Evolutionary conservation across 2,888 invertebrate species (phyloP).

Genomic region (Meliscaeva auricollis): DNA sequence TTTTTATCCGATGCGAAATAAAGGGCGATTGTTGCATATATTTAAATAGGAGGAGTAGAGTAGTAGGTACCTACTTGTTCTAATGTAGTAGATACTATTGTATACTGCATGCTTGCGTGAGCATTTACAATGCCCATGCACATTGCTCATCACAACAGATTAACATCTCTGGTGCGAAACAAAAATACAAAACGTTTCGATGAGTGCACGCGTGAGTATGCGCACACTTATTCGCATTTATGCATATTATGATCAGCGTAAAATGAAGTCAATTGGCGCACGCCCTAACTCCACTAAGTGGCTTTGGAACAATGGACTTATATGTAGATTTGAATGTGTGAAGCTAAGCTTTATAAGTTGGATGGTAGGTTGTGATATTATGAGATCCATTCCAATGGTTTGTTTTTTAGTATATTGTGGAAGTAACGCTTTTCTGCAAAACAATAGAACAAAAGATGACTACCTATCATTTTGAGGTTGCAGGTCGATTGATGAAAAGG

Average conservation of each 20-base stretch:
- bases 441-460: constrained; percentile 72
- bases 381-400: constrained; percentile 52
- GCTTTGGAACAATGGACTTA: constrained; percentile 62
- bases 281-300: constrained; percentile 67
- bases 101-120: constrained; percentile 24
- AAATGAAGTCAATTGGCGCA: constrained; percentile 74
- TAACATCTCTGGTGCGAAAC: constrained; percentile 41
- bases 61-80: constrained; percentile 19
- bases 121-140: constrained; percentile 36
- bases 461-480: constrained; percentile 43
- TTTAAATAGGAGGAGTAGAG: constrained; percentile 42
- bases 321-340: constrained; percentile 14
- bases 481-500: not conserved
- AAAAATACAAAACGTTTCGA: constrained; percentile 40
- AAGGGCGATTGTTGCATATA: constrained; percentile 49
- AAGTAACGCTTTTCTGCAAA: constrained; percentile 32
- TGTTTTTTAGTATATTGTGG: not conserved
- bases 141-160: constrained; percentile 42
- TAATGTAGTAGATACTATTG: constrained; percentile 18
- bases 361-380: not conserved
- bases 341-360: too few relatives aligned
- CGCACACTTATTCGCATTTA: constrained; percentile 48
- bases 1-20: constrained; percentile 38
- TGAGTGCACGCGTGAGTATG: constrained; percentile 24
- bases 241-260: constrained; percentile 50